Percentiles rank a stretch among this genome's conserved stretches.
These are phyloP conservation scores for Bradynema listronoti DNA, from an alignment of 1,140 invertebrate species.

Conservation along the genomic window DNA sequence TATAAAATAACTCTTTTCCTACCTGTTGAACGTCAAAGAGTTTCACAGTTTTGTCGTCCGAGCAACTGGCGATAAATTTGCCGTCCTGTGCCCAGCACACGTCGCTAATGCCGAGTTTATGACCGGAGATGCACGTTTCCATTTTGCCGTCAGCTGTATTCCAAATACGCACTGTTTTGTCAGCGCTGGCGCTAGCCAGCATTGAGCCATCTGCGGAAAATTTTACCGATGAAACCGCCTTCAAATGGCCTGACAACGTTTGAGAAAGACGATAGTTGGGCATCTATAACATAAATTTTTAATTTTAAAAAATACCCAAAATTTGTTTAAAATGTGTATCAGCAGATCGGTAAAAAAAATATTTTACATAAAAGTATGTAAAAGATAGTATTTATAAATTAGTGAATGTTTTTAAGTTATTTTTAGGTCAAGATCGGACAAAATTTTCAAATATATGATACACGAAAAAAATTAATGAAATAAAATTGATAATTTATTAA, in stretches of 20 bases:
- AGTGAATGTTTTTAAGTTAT: too few relatives aligned
- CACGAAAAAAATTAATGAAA: too few relatives aligned
- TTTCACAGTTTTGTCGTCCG: slow-evolving; percentile 98
- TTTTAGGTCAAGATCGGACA: too few relatives aligned
- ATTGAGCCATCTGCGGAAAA: slow-evolving; percentile 99
- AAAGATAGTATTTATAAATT: too few relatives aligned
- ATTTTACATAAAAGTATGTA: too few relatives aligned
- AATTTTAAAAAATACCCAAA: too few relatives aligned
- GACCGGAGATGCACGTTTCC: slow-evolving; percentile 94
- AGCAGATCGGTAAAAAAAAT: too few relatives aligned
- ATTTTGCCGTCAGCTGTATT: slow-evolving; percentile 97
- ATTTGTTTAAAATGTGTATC: too few relatives aligned
- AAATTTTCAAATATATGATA: too few relatives aligned
- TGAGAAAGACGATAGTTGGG: slow-evolving; percentile 90
- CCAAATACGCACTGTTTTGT: slow-evolving; percentile 99
- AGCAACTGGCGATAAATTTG: slow-evolving; percentile 85
- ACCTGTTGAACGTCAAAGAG: slow-evolving; percentile 92
- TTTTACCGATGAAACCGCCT: slow-evolving; percentile 97
- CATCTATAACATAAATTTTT: too few relatives aligned
- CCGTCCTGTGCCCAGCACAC: slow-evolving; percentile 98
- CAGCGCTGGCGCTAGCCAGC: slow-evolving; percentile 88
- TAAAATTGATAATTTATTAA: too few relatives aligned
- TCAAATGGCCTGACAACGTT: slow-evolving; percentile 93
- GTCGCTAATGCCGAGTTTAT: slow-evolving; percentile 95
- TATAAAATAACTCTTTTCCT: slow-evolving; percentile 54